Evolutionary conservation across 2,888 invertebrate genomes (phyloP), one percentile per base, ranked within the genome.

Genomic region (Phaonia tiefii): DNA sequence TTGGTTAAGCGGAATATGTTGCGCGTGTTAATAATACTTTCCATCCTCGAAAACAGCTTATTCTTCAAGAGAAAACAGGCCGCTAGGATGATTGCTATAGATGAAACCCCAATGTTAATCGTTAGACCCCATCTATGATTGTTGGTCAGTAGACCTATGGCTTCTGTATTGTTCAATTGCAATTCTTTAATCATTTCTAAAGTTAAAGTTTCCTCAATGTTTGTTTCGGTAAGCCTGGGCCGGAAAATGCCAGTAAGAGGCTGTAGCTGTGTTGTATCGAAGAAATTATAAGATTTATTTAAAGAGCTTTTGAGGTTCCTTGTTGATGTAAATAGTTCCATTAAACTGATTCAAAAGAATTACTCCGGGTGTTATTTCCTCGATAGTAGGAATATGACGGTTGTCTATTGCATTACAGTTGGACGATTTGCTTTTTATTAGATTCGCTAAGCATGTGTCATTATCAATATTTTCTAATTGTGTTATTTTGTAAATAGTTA

Each of bases 371-470:
- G 44, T 3, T 42, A 71, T 39, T 71, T 71, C 56, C 39, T 70
- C 70, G 5, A 70, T 39, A 20, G 56, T 42, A 7, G 56, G 56
- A 15, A 54, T 44, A n/a, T n/a, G n/a, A n/a, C n/a, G n/a, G n/a
- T n/a, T 69, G 17, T 69, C 51, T 69, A 69, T 39, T 39, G 39
- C 51, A 31, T 39, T 69, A 22, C 69, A 69, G 5, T 69, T 54
- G 11, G 66, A 46, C 20, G n/a, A n/a, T n/a, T n/a, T n/a, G n/a
- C n/a, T n/a, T n/a, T n/a, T n/a, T n/a, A n/a, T n/a, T n/a, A n/a
- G n/a, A n/a, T n/a, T n/a, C n/a, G n/a, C n/a, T n/a, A n/a, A n/a
- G n/a, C n/a, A n/a, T n/a, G n/a, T n/a, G 46, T 3, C 13, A 39
- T 69, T 56, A 20, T 49, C 54, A 4, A 69, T 10, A 22, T 22